A percentile compares a stretch with the other conserved stretches of the same genome.
phyloP scores from a whole-genome alignment of 2,113 vertebrate species.

The Fulmarus glacialis region DNA sequence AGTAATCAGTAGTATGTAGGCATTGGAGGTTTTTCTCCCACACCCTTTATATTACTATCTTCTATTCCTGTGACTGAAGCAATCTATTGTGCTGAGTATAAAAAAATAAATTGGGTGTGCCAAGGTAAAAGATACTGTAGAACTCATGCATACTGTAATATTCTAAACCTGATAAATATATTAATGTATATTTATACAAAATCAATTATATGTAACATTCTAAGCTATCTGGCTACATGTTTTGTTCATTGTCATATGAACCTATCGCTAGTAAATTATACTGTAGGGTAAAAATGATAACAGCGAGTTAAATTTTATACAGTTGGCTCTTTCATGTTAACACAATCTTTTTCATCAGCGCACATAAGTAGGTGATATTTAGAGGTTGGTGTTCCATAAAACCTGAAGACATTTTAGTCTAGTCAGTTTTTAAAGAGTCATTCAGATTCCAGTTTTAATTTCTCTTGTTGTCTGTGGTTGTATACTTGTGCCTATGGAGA shows the following conservation, averaged over 20 bases:
- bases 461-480: not conserved
- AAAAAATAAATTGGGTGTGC: not conserved
- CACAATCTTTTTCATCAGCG: not conserved
- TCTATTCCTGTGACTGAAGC: not conserved
- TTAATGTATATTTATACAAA: not conserved
- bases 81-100: not conserved
- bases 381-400: not conserved
- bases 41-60: not conserved
- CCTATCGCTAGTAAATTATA: not conserved
- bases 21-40: not conserved
- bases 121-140: not conserved
- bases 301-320: not conserved
- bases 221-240: not conserved
- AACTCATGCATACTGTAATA: not conserved
- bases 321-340: not conserved
- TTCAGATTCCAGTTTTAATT: not conserved
- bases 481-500: not conserved
- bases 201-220: not conserved
- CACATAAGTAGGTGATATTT: not conserved
- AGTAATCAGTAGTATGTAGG: not conserved
- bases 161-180: not conserved
- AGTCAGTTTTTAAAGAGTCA: constrained; percentile 11
- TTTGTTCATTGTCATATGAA: not conserved
- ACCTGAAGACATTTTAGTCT: not conserved
- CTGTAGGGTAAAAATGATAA: not conserved